Evolutionary conservation across 1,140 invertebrate species (phyloP).

Genomic region (Heliconius himera): DNA sequence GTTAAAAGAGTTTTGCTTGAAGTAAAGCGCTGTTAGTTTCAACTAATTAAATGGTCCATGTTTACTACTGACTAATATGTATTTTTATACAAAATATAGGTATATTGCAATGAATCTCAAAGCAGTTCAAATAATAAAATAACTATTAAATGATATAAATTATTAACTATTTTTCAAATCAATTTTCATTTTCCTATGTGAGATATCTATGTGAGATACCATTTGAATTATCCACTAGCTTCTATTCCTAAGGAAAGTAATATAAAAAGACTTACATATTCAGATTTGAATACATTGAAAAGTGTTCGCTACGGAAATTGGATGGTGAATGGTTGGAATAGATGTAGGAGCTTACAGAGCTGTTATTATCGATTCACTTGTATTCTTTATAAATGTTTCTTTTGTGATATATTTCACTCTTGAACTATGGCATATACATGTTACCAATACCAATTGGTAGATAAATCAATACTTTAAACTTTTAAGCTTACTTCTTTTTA

Average conservation of each 20-base stretch:
- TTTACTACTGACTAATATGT: background rate
- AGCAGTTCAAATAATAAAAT: too few species aligned
- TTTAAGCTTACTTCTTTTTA: background rate
- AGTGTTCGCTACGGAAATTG: constrained; percentile 51
- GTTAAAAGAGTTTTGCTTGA: background rate
- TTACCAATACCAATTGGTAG: background rate
- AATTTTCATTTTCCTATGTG: constrained; percentile 16
- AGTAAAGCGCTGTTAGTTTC: background rate
- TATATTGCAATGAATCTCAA: background rate
- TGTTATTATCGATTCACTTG: constrained; percentile 20
- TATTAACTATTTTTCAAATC: background rate
- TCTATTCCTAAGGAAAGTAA: constrained; percentile 37
- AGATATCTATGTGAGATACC: too few species aligned
- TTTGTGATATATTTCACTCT: background rate
- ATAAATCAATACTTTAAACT: background rate
- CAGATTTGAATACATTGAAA: constrained; percentile 51
- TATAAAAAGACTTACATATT: constrained; percentile 48
- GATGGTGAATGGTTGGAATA: constrained; percentile 31
- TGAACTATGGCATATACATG: background rate
- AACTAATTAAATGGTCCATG: background rate
- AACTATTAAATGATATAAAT: background rate
- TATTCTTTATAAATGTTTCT: background rate
- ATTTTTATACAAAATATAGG: background rate
- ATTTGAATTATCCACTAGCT: constrained; percentile 36
- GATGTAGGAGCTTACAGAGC: constrained; percentile 18